Base-by-base conservation (phyloP, 2,888 invertebrate genomes). In the Macropis europaea region DNA sequence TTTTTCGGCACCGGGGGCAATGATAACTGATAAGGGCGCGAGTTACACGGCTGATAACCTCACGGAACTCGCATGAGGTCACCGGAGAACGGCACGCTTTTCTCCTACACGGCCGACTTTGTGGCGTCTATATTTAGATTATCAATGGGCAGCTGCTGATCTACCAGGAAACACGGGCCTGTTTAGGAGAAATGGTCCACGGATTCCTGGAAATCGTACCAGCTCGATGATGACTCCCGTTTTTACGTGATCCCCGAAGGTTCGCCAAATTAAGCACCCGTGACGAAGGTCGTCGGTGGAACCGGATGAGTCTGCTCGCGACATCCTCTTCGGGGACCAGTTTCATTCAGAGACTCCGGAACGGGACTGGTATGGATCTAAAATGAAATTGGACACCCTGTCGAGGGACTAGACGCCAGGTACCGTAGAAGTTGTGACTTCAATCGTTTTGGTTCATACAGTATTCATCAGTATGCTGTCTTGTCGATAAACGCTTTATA, bases 1-100 rank as follows among this genome's bases (percentile, higher is more conserved):
- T 69, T 69, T 69, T 69, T 69, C 57, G 67, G 50, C 11, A 52
- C 26, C 30, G 30, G 40, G 36, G 54, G 62, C 42, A 59, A 47
- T 34, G 73, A 82, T 77, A 81, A 76, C 42, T 22, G 67, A 77
- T 74, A 81, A 72, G 36, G 63, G 69, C 32, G 42, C 61, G 40
- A 52, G 50, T 59, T 38, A 48, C 54, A 47, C 56, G 40, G n/a
- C 2, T 45, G 82, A 82, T 82, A 82, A 82, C 82, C 80, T 47
- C 53, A 32, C 32, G 64, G 66, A 60, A 54, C 72, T 53, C 67
- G 57, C 73, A 56, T 57, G 62, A 74, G 79, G 74, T 74, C 73
- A 77, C 70, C 48, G 47, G 54, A 43, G 54, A 48, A 38, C 79
- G 82, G 75, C 82, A 79, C 73, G 77, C 81, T 79, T 81, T 82